A percentile compares a stretch with the other conserved stretches of the same genome.
phyloP scores from a whole-genome alignment of 1,140 invertebrate species.

The Vollenhovia emeryi region DNA sequence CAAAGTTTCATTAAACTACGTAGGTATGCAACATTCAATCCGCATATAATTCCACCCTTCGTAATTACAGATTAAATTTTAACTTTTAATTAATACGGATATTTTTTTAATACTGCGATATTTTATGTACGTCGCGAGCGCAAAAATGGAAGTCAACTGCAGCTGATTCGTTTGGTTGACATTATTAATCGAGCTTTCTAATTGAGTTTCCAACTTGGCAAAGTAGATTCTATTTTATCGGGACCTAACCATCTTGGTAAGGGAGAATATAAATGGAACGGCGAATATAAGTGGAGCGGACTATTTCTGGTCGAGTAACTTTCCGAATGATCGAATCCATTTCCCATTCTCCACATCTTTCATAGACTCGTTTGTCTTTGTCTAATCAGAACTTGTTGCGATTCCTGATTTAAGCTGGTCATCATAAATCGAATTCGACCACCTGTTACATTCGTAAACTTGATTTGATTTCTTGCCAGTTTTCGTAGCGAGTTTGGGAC shows the following conservation, averaged over 20 bases:
- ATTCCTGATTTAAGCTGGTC: neutral
- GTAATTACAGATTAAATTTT: neutral
- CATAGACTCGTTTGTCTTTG: neutral
- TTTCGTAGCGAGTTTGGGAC: slow-evolving; percentile 1
- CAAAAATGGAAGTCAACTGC: neutral
- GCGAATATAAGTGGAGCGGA: neutral
- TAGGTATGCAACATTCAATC: neutral
- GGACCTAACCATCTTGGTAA: neutral
- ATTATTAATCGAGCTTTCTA: slow-evolving; percentile 9
- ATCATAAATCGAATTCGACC: slow-evolving; percentile 59
- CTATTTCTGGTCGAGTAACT: slow-evolving; percentile 37
- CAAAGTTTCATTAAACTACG: neutral
- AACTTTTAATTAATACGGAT: neutral
- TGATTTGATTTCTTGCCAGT: slow-evolving; percentile 48
- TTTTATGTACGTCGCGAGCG: neutral
- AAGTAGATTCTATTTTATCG: slow-evolving; percentile 4
- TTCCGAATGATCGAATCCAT: slow-evolving; percentile 10
- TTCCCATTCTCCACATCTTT: neutral
- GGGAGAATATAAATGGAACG: neutral
- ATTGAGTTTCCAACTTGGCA: neutral
- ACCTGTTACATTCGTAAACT: slow-evolving; percentile 59
- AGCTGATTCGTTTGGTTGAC: neutral
- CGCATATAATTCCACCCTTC: neutral
- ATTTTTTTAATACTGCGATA: neutral
- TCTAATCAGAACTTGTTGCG: slow-evolving; percentile 5